Evolutionary conservation across 2,797 vertebrate genomes (phyloP).

Genomic region (Miichthys miiuy): DNA sequence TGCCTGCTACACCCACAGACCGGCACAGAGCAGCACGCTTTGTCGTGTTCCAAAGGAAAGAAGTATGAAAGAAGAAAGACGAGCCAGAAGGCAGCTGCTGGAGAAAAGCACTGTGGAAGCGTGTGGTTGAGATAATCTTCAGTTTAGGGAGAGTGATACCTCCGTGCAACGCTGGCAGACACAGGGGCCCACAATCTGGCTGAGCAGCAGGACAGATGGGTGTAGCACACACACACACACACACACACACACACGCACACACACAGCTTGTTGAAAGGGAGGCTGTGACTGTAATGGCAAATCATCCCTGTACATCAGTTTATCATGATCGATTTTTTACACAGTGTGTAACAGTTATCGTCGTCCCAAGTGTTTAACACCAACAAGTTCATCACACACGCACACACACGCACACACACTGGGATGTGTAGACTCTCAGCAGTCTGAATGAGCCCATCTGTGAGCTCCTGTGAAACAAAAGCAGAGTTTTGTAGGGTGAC

Average conservation of each 20-base stretch:
- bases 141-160: conserved; percentile 50
- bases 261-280: conserved; percentile 18
- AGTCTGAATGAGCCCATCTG: conserved; percentile 81
- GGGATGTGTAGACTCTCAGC: conserved; percentile 13
- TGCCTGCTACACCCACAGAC: conserved; percentile 23
- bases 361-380: conserved; percentile 40
- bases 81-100: conserved; percentile 18
- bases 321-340: conserved; percentile 63
- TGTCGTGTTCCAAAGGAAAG: conserved; percentile 8
- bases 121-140: conserved; percentile 30
- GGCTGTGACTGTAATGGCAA: conserved; percentile 25
- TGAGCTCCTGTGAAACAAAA: conserved; percentile 76
- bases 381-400: conserved; percentile 36
- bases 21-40: background rate
- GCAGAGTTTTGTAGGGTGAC: conserved; percentile 60
- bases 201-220: conserved; percentile 69
- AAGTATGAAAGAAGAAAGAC: conserved; percentile 3
- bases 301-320: conserved; percentile 57
- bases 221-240: conserved; percentile 32
- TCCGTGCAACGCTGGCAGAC: conserved; percentile 42
- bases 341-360: conserved; percentile 46
- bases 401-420: conserved; percentile 19
- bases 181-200: conserved; percentile 55
- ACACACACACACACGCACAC: conserved; percentile 38
- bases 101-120: conserved; percentile 33